Evolutionary conservation across 1,140 invertebrate genomes (phyloP).

Genomic region (Coptotermes formosanus): DNA sequence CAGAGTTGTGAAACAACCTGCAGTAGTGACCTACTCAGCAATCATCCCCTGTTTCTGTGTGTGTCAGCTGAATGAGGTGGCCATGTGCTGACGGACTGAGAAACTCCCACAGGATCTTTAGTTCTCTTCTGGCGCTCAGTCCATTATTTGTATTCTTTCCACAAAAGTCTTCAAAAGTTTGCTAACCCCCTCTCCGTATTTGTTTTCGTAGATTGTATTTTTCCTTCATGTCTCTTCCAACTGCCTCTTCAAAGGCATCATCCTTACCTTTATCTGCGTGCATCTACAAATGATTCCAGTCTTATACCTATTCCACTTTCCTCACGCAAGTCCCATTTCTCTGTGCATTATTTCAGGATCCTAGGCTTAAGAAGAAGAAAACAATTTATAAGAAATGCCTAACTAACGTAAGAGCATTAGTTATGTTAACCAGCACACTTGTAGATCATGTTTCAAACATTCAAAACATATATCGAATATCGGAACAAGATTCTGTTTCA

Average conservation of each 20-base stretch:
- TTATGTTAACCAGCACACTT: too few relatives aligned
- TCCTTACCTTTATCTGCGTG: not conserved
- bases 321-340: not conserved
- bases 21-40: not conserved
- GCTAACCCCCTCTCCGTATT: not conserved
- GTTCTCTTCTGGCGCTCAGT: not conserved
- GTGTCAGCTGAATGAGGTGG: not conserved
- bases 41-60: not conserved
- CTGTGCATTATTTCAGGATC: not conserved
- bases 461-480: too few relatives aligned
- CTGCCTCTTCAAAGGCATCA: not conserved
- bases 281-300: not conserved
- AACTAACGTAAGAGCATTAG: not conserved
- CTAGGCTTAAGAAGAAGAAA: not conserved
- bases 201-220: slow-evolving; percentile 17
- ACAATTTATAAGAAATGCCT: not conserved
- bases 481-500: too few relatives aligned
- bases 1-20: not conserved
- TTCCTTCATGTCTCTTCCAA: not conserved
- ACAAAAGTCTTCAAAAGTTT: slow-evolving; percentile 6
- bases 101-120: slow-evolving; percentile 3
- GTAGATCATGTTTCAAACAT: too few relatives aligned
- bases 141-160: slow-evolving; percentile 5
- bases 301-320: not conserved
- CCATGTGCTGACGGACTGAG: not conserved